phyloP scores from a whole-genome alignment of 1,140 invertebrate species.

The Hirudo medicinalis region DNA sequence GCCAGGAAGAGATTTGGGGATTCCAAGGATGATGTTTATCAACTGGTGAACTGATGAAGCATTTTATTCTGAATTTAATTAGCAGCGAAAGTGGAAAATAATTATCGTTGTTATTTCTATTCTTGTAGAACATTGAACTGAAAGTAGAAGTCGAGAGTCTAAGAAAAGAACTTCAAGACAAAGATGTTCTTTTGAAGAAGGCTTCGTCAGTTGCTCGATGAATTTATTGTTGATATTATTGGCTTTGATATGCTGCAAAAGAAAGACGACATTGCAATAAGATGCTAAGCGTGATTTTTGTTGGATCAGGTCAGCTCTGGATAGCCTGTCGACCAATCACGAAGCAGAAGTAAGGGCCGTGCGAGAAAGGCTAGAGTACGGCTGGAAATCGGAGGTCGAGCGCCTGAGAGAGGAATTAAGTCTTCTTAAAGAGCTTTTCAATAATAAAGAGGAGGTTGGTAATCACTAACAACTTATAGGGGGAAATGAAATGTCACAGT shows the following conservation, averaged over 20 bases:
- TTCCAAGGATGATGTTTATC: constrained; percentile 51
- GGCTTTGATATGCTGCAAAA: no score
- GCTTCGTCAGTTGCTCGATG: constrained; percentile 51
- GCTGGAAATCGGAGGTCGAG: constrained; percentile 10
- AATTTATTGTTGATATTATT: background rate
- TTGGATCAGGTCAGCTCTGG: constrained; percentile 29
- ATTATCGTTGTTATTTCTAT: no score
- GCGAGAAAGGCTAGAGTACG: constrained; percentile 10
- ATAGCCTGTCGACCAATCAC: constrained; percentile 30
- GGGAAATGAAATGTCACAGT: no score
- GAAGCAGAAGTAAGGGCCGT: constrained; percentile 23
- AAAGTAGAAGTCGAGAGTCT: constrained; percentile 67
- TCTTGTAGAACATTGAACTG: constrained; percentile 53
- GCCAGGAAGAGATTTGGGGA: constrained; percentile 51
- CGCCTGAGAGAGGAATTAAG: constrained; percentile 19
- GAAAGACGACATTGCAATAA: no score
- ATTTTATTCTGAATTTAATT: no score
- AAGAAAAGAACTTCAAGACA: constrained; percentile 61
- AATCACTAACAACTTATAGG: no score
- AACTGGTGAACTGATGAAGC: constrained; percentile 39
- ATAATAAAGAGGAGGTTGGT: background rate
- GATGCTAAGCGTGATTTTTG: background rate
- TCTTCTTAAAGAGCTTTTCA: constrained; percentile 1
- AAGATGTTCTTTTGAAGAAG: constrained; percentile 65
- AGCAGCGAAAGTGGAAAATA: no score